Evolutionary conservation across 2,113 vertebrate genomes (phyloP), one percentile per base, ranked within the genome.

Genomic region (Chitala chitala): DNA sequence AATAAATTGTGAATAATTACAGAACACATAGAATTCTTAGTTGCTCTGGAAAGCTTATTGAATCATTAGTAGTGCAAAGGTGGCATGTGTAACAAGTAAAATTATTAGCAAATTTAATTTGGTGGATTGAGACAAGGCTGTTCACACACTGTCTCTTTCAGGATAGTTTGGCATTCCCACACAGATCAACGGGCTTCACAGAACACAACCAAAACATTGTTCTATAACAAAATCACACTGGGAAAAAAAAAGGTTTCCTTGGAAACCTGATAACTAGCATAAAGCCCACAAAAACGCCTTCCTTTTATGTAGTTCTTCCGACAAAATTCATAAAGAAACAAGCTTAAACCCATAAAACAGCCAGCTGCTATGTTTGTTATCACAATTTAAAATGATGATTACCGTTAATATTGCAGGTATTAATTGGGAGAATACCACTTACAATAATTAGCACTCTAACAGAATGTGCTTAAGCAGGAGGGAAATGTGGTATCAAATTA

Each of bases 251-350:
- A 6, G 44, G 65, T 69, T 69, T 38, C 44, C 65, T 48, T 69
- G 65, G 65, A 48, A 69, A 69, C 65, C 65, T 48, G 50, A 69
- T 69, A 48, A 50, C 65, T 50, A 17, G 58, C 31, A 44, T 69
- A 69, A 13, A 44, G 65, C 65, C 6, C 12, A 69, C 22, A 48
- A 20, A 69, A 29, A 69, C 24, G 46, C 22, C 44, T 5, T 31
- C 5, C 63, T 65, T 10, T 44, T n/a, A 50, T 33, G 12, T 26
- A 5, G 26, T 10, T 48, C 42, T 10, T 48, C 65, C 31, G 24
- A 20, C 44, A 51, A 13, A 48, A 69, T n/a, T 29, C 48, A 50
- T 20, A 26, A 38, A 15, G 65, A 26, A 33, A 26, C 22, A 48
- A 31, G 44, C 24, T 50, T 38, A 6, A 3, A 29, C 26, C 24